A percentile compares a stretch with the other conserved stretches of the same genome.
These are phyloP conservation scores for Syrista parreyssii DNA, from an alignment of 2,888 invertebrate species.

Conservation along the genomic window DNA sequence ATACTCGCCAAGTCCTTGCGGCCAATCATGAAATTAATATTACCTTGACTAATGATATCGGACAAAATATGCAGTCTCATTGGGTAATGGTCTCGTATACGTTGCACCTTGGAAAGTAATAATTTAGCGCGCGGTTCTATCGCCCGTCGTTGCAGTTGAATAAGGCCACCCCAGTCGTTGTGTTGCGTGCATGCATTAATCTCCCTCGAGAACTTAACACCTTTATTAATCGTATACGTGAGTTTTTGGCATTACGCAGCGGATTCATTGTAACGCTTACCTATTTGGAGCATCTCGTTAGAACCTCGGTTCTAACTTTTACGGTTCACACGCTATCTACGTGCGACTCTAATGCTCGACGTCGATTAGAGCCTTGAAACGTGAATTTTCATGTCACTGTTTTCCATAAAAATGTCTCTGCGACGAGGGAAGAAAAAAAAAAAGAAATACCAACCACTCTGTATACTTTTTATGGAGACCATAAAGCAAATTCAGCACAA, in stretches of 20 bases:
- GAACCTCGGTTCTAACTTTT: not conserved
- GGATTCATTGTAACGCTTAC: constrained; percentile 26
- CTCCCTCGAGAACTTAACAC: constrained; percentile 22
- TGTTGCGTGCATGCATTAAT: constrained; percentile 30
- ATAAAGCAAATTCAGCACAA: not conserved
- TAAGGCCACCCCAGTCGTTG: not conserved
- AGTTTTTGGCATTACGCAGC: constrained; percentile 25
- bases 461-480: not conserved
- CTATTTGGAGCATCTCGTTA: constrained; percentile 13
- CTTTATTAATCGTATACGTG: constrained; percentile 38
- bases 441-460: not conserved
- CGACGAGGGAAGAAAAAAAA: constrained; percentile 4
- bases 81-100: not conserved
- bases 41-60: not conserved
- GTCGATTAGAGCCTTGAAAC: not conserved
- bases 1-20: not conserved
- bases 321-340: not conserved
- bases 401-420: constrained; percentile 3
- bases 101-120: constrained; percentile 1
- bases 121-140: not conserved
- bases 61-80: not conserved
- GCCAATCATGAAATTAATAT: not conserved
- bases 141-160: not conserved
- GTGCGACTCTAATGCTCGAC: not conserved
- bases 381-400: not conserved